Conservation (phyloP, 2,113 vertebrate genomes). For the Ia io region DNA sequence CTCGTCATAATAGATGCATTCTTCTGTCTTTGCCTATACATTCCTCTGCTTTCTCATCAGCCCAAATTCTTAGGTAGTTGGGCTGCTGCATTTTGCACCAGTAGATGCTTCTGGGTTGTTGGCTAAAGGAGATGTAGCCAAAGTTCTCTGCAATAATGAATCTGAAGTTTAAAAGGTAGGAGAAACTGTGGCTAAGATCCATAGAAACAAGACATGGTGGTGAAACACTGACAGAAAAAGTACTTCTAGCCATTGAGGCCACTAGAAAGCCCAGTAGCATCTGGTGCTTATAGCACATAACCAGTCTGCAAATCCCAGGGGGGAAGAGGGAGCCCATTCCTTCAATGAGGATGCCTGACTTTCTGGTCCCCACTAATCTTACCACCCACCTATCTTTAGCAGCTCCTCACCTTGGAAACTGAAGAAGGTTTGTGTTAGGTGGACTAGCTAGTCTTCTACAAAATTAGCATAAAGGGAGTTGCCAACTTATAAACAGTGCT, state of each 20-base stretch:
- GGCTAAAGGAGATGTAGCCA: background rate
- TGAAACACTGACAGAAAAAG: background rate
- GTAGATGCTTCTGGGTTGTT: background rate
- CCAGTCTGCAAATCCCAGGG: background rate
- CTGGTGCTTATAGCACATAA: background rate
- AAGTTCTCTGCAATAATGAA: background rate
- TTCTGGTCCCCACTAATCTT: background rate
- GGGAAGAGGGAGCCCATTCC: background rate
- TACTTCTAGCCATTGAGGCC: background rate
- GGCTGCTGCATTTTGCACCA: background rate
- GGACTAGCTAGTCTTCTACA: background rate
- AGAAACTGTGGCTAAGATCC: background rate
- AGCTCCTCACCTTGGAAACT: background rate
- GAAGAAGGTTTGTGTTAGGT: background rate
- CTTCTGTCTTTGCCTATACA: background rate
- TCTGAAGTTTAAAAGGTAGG: background rate
- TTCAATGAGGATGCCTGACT: background rate
- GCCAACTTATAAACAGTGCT: background rate
- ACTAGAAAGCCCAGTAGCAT: background rate
- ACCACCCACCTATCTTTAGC: background rate
- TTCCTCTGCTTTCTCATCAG: background rate
- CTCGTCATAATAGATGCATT: background rate
- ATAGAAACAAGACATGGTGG: background rate
- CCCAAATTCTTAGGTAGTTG: background rate
- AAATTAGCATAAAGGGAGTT: background rate